Evolutionary conservation across 2,797 vertebrate species (phyloP).

Genomic region (Poeciliopsis turneri): DNA sequence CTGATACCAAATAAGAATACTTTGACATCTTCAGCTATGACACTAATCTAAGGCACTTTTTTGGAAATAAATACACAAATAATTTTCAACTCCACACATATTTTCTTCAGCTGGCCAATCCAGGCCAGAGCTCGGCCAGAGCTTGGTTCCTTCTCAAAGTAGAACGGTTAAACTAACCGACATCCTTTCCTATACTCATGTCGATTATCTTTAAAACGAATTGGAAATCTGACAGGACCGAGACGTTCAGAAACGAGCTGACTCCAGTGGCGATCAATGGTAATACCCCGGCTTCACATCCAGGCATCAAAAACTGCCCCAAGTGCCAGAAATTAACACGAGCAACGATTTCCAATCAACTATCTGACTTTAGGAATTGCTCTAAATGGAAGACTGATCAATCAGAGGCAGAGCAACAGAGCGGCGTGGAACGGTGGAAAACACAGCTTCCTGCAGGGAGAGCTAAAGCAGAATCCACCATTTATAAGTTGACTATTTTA

Average conservation of each 20-base stretch:
- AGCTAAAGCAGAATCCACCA: background rate
- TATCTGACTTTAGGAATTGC: background rate
- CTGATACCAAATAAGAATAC: background rate
- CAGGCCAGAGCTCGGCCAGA: background rate
- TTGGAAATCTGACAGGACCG: background rate
- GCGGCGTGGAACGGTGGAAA: background rate
- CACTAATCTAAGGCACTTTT: background rate
- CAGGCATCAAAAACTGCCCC: background rate
- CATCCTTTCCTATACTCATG: background rate
- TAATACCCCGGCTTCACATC: background rate
- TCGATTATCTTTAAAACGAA: background rate
- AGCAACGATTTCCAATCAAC: background rate
- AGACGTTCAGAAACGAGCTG: background rate
- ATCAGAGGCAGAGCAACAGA: background rate
- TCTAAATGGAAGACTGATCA: background rate
- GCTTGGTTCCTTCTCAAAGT: background rate
- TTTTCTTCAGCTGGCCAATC: background rate
- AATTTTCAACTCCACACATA: background rate
- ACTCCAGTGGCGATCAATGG: background rate
- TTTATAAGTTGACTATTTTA: background rate
- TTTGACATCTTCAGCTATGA: background rate
- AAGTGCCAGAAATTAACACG: slow-evolving; percentile 1
- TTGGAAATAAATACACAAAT: background rate
- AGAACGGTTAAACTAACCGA: background rate
- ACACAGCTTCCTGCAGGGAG: background rate